Evolutionary conservation across 1,140 invertebrate species (phyloP), one percentile per base, ranked within the genome.

Genomic region (Sycophaga agraensis): DNA sequence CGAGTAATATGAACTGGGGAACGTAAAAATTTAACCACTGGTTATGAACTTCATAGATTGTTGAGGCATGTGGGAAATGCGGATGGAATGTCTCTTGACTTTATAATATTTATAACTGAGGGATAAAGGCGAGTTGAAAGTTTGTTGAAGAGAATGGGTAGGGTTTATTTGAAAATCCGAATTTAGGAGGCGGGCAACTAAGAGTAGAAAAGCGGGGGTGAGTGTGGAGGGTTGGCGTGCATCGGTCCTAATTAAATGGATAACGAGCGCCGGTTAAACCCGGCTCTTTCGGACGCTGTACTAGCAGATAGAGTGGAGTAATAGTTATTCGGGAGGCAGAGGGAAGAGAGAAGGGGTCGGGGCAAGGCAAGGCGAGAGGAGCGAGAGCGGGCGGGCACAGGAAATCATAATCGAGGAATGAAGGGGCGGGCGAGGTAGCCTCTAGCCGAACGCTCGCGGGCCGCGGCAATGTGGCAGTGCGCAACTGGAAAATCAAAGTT

Each of bases 401-500:
- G 48, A 71, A 71, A 66, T 68, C 66, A 68, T 71, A 73, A 73
- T 73, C 71, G 66, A 67, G 46, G 54, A 59, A 66, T 66, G 58
- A 58, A 72, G 53, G 69, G 72, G 71, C 68, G 28, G 11, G 28
- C 28, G 28, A 31, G 28, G n/a, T n/a, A n/a, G n/a, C n/a, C n/a
- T n/a, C n/a, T n/a, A n/a, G n/a, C n/a, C n/a, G n/a, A n/a, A n/a
- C n/a, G n/a, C n/a, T n/a, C n/a, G n/a, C n/a, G n/a, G n/a, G n/a
- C n/a, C n/a, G n/a, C n/a, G n/a, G n/a, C n/a, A n/a, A n/a, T n/a
- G n/a, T n/a, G n/a, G n/a, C n/a, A n/a, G n/a, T n/a, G n/a, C n/a
- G n/a, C n/a, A n/a, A n/a, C n/a, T n/a, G 69, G 66, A 67, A 73
- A 74, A 73, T 73, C 72, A 70, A 71, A 70, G 65, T 73, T 71